A percentile compares a stretch with the other conserved stretches of the same genome.
Conservation (phyloP, 2,888 invertebrate genomes). For the Poecilus cupreus region DNA sequence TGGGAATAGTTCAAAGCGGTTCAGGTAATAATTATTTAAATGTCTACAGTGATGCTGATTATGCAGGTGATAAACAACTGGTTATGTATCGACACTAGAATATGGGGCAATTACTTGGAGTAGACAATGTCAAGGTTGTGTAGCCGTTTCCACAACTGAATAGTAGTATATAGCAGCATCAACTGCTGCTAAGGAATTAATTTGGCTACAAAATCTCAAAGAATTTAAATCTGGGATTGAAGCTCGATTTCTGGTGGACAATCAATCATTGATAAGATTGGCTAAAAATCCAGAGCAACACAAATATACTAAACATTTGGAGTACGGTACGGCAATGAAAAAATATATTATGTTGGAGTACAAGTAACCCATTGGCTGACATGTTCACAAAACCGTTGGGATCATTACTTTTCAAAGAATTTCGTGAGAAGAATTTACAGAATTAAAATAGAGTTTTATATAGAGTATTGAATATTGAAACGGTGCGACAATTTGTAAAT, state of each 20-base stretch:
- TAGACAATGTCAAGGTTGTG: slow-evolving; percentile 64
- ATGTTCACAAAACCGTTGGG: slow-evolving; percentile 56
- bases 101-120: slow-evolving; percentile 64
- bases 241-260: slow-evolving; percentile 62
- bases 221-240: slow-evolving; percentile 44
- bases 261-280: slow-evolving; percentile 63
- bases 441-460: too few species aligned
- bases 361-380: slow-evolving; percentile 51
- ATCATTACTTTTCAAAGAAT: background rate
- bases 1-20: slow-evolving; percentile 22
- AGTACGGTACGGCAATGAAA: background rate
- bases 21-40: slow-evolving; percentile 19
- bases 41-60: slow-evolving; percentile 60
- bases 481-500: too few species aligned
- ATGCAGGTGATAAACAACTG: slow-evolving; percentile 57
- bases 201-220: slow-evolving; percentile 63
- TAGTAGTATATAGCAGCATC: slow-evolving; percentile 65
- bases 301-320: slow-evolving; percentile 63
- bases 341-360: background rate
- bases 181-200: slow-evolving; percentile 63
- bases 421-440: background rate
- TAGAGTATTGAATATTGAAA: too few species aligned
- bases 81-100: slow-evolving; percentile 60
- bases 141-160: slow-evolving; percentile 64
- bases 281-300: slow-evolving; percentile 64